phyloP scores from a whole-genome alignment of 2,797 vertebrate species.

The Tragelaphus oryx region DNA sequence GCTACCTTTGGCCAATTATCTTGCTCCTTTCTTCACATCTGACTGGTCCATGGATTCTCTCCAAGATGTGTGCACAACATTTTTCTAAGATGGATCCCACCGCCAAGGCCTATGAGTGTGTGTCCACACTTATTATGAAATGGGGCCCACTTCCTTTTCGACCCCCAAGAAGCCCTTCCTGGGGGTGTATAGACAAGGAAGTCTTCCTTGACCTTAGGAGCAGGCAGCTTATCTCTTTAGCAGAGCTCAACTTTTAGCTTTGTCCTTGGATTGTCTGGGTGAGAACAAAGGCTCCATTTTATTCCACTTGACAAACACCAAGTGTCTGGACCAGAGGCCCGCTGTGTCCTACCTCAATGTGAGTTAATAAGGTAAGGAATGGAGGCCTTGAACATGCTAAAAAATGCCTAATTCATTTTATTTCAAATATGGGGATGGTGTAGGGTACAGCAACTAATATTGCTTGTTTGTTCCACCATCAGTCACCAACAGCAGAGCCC shows the following conservation, averaged over 20 bases:
- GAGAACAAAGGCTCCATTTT: neutral
- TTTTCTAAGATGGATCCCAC: neutral
- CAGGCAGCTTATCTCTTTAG: neutral
- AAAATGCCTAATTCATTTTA: neutral
- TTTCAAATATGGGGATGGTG: neutral
- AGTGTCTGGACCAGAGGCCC: neutral
- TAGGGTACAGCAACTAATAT: neutral
- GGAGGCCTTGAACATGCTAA: neutral
- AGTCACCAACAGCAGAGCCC: neutral
- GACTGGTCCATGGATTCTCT: neutral
- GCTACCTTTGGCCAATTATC: neutral
- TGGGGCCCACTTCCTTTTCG: neutral
- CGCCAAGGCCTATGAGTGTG: neutral
- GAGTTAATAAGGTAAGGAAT: neutral
- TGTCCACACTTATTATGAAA: neutral
- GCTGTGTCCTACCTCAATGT: neutral
- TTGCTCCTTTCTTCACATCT: neutral
- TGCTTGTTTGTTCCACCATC: neutral
- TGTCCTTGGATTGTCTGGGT: neutral
- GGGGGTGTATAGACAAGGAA: neutral
- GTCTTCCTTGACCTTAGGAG: neutral
- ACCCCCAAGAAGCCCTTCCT: neutral
- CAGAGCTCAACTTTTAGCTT: neutral
- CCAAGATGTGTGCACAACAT: neutral
- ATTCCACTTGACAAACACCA: neutral